Percentiles rank a stretch among this genome's conserved stretches.
Evolutionary conservation across 2,113 vertebrate genomes (phyloP).

Genomic region (Telmatochromis brachygnathus): DNA sequence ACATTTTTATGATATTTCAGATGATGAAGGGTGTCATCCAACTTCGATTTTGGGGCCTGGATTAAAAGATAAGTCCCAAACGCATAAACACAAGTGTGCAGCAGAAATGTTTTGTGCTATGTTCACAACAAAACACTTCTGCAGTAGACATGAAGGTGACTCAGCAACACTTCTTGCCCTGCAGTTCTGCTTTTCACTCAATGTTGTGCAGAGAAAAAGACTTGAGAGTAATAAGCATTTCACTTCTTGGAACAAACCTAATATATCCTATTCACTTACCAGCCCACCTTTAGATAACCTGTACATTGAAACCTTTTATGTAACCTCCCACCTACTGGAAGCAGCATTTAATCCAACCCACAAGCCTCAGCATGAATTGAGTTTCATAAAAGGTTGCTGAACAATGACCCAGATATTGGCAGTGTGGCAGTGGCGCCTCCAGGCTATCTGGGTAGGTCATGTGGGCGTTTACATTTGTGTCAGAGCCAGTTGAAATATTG

Average conservation of each 20-base stretch:
- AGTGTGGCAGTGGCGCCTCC: constrained; percentile 10
- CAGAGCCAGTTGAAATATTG: constrained; percentile 17
- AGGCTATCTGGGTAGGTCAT: constrained; percentile 15
- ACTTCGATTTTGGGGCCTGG: neutral
- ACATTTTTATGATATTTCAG: neutral
- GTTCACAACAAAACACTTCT: neutral
- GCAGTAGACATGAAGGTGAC: neutral
- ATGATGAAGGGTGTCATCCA: neutral
- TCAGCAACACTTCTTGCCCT: neutral
- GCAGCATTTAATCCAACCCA: neutral
- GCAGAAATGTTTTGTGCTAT: neutral
- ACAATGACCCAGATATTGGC: constrained; percentile 16
- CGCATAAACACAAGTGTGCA: neutral
- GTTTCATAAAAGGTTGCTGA: neutral
- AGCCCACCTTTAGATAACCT: constrained; percentile 4
- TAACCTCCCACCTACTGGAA: neutral
- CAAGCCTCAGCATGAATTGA: neutral
- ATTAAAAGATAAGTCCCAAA: neutral
- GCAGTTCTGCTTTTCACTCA: neutral
- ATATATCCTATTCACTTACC: neutral
- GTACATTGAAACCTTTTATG: neutral
- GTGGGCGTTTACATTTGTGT: constrained; percentile 25
- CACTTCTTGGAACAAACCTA: neutral
- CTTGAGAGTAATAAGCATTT: neutral
- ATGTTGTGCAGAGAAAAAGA: neutral